Evolutionary conservation across 2,797 vertebrate genomes (phyloP), one percentile per base, ranked within the genome.

Genomic region (Channa striata): DNA sequence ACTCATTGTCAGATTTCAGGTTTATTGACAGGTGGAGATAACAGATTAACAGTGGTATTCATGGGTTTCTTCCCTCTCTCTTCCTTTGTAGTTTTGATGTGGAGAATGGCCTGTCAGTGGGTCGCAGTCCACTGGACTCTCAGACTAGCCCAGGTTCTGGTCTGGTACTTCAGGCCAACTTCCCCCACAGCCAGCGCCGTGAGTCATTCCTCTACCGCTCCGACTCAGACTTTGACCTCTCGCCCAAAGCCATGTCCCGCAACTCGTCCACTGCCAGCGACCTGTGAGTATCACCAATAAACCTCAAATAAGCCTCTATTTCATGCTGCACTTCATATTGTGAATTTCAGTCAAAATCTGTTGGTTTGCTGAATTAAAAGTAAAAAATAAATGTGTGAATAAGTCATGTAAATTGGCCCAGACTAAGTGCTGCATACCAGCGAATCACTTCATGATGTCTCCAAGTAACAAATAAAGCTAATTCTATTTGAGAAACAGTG

Each of bases 151-250:
- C 96, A 0, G 89, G 95, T 0, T 95, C 96, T 0, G 96, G 95
- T 67, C 94, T 96, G 83, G 93, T 95, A 5, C 88, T 96, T 46
- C 97, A 96, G 66, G 93, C 94, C 30, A 92, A 94, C 86, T 94
- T 91, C 71, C 92, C 93, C 1, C 96, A 98, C 52, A 94, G 95
- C 85, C 98, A 98, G 82, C 95, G 97, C 39, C 93, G 97, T 0
- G 97, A 97, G 90, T 98, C 97, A 74, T 99, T 99, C 93, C 95
- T 99, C 4, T 99, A 99, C 91, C 96, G 97, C 68, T 97, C 97
- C 0, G 97, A 99, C 91, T 98, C 97, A 0, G 97, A 98, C 93
- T 97, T 95, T 0, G 96, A 99, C 86, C 93, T 98, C 44, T 97
- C 97, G 0, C 96, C 96, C 5, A 98, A 98, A 88, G 84, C 92